Percentiles rank a stretch among this genome's conserved stretches.
phyloP scores from a whole-genome alignment of 2,113 vertebrate genomes.

The Apteryx owenii region DNA sequence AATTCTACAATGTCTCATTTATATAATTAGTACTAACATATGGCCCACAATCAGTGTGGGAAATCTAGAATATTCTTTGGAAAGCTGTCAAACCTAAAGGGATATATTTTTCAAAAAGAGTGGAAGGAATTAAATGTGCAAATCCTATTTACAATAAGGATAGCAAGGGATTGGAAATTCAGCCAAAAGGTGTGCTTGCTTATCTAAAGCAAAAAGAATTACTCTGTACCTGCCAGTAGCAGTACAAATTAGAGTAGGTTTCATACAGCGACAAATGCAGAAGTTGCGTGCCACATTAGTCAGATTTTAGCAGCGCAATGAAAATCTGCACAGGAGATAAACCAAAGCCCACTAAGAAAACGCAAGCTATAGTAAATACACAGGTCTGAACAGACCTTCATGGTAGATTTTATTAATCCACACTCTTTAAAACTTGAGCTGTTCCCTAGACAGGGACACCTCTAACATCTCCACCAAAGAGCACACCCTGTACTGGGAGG shows the following conservation, averaged over 20 bases:
- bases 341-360: background rate
- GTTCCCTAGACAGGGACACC: background rate
- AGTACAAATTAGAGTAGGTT: conserved; percentile 55
- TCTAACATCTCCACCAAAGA: background rate
- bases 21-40: conserved; percentile 88
- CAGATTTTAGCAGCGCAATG: background rate
- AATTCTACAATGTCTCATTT: conserved; percentile 82
- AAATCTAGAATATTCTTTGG: conserved; percentile 83
- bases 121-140: conserved; percentile 73
- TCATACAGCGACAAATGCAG: background rate
- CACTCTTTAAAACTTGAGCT: background rate
- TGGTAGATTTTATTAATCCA: background rate
- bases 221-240: conserved; percentile 55
- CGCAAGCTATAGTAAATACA: background rate
- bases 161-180: conserved; percentile 62
- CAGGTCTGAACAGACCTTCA: background rate
- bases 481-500: background rate
- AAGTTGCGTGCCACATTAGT: background rate
- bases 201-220: conserved; percentile 45
- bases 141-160: conserved; percentile 72
- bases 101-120: conserved; percentile 77
- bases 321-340: background rate
- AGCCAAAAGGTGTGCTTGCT: conserved; percentile 63
- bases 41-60: conserved; percentile 82
- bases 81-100: conserved; percentile 80